These are phyloP conservation scores for Nycteola revayana DNA, from an alignment of 2,888 invertebrate species.

Conservation along the genomic window DNA sequence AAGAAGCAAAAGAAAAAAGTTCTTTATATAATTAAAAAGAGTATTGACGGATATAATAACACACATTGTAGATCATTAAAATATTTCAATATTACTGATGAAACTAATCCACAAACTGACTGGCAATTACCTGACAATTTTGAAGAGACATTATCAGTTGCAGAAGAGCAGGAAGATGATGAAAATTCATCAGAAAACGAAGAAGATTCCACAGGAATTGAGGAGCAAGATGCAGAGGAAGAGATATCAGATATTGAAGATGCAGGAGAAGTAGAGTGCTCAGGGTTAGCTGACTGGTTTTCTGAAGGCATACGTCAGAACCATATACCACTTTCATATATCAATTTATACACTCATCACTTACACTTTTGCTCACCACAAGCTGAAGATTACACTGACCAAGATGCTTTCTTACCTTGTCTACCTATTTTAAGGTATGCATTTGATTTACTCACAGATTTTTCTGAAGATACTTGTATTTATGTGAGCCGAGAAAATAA, in stretches of 20 bases:
- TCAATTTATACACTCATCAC: conserved; percentile 85
- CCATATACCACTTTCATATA: conserved; percentile 84
- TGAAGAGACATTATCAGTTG: conserved; percentile 21
- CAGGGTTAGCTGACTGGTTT: conserved; percentile 83
- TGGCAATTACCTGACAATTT: conserved; percentile 32
- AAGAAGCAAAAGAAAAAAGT: conserved; percentile 78
- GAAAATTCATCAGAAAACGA: conserved; percentile 29
- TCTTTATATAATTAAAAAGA: conserved; percentile 81
- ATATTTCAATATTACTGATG: conserved; percentile 70
- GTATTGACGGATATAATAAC: conserved; percentile 84
- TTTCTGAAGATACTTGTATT: conserved; percentile 49
- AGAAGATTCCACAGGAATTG: too few relatives aligned
- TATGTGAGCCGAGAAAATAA: conserved; percentile 64
- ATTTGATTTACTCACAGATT: conserved; percentile 73
- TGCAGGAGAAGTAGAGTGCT: conserved; percentile 31
- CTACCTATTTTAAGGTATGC: conserved; percentile 84
- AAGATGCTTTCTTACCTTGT: conserved; percentile 82
- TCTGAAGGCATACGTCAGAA: conserved; percentile 82
- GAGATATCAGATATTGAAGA: conserved; percentile 29
- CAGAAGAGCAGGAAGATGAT: conserved; percentile 24
- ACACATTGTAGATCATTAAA: conserved; percentile 81
- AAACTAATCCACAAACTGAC: conserved; percentile 17
- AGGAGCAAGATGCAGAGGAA: conserved; percentile 27
- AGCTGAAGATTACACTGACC: conserved; percentile 85
- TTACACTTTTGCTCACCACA: conserved; percentile 86